A percentile compares a stretch with the other conserved stretches of the same genome.
Conservation (phyloP, 2,888 invertebrate genomes). For the Pollenia griseotomentosa region DNA sequence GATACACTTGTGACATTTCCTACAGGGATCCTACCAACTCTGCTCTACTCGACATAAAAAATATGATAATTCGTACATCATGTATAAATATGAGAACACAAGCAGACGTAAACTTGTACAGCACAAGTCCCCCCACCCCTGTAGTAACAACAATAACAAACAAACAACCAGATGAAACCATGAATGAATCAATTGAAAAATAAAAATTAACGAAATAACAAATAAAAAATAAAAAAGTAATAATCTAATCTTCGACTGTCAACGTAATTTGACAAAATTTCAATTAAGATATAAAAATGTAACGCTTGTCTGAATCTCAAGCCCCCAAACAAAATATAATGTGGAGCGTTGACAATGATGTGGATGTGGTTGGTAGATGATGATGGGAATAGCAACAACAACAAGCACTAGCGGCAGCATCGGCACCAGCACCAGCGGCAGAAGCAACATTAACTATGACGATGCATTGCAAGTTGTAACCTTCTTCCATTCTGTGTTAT, state of each 20-base stretch:
- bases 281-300: conserved; percentile 80
- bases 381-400: conserved; percentile 18
- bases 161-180: conserved; percentile 1
- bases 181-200: conserved; percentile 71
- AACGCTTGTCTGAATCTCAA: conserved; percentile 78
- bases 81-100: not conserved
- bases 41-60: not conserved
- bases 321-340: conserved; percentile 71
- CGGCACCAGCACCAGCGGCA: conserved; percentile 11
- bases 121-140: not conserved
- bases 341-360: conserved; percentile 67
- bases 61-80: not conserved
- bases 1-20: too few species aligned
- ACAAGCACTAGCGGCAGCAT: conserved; percentile 16
- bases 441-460: conserved; percentile 47
- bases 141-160: not conserved
- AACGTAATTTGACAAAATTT: conserved; percentile 81
- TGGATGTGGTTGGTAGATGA: conserved; percentile 40
- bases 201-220: conserved; percentile 9
- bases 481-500: not conserved
- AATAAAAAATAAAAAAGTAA: conserved; percentile 38
- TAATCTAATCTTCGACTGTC: conserved; percentile 80
- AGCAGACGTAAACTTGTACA: conserved; percentile 13
- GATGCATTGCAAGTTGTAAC: conserved; percentile 7
- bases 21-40: not conserved